phyloP scores from a whole-genome alignment of 2,888 invertebrate species.

The Drosophila tanythrix region DNA sequence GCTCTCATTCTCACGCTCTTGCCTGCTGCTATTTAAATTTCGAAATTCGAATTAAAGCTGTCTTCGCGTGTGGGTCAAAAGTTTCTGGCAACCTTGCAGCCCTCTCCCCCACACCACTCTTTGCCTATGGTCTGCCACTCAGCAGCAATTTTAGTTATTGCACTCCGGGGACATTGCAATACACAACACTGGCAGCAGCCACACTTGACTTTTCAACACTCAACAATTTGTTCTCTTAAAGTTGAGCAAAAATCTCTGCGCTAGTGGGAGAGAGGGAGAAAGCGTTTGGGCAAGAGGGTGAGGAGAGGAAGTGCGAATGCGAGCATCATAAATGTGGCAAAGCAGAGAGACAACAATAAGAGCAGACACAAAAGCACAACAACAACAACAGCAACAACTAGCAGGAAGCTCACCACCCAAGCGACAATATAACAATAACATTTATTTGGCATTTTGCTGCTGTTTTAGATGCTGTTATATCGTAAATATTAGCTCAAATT shows the following conservation, averaged over 20 bases:
- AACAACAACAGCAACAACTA: slow-evolving; percentile 31
- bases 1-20: not conserved
- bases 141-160: slow-evolving; percentile 79
- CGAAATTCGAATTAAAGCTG: slow-evolving; percentile 58
- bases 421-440: slow-evolving; percentile 84
- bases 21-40: slow-evolving; percentile 61
- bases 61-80: slow-evolving; percentile 50
- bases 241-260: slow-evolving; percentile 53
- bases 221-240: slow-evolving; percentile 74
- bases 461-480: slow-evolving; percentile 84
- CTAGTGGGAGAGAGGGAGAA: not conserved
- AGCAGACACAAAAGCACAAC: slow-evolving; percentile 20
- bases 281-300: not conserved
- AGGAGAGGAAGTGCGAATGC: not conserved
- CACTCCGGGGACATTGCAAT: slow-evolving; percentile 63
- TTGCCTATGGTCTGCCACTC: slow-evolving; percentile 8
- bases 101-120: not conserved
- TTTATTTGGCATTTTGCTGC: slow-evolving; percentile 83
- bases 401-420: slow-evolving; percentile 70
- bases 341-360: slow-evolving; percentile 32
- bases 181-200: slow-evolving; percentile 44
- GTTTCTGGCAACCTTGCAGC: slow-evolving; percentile 26
- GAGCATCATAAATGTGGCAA: slow-evolving; percentile 69
- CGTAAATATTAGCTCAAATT: slow-evolving; percentile 85
- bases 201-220: slow-evolving; percentile 71